phyloP scores from a whole-genome alignment of 1,140 invertebrate genomes.

The Drosophila tani region DNA sequence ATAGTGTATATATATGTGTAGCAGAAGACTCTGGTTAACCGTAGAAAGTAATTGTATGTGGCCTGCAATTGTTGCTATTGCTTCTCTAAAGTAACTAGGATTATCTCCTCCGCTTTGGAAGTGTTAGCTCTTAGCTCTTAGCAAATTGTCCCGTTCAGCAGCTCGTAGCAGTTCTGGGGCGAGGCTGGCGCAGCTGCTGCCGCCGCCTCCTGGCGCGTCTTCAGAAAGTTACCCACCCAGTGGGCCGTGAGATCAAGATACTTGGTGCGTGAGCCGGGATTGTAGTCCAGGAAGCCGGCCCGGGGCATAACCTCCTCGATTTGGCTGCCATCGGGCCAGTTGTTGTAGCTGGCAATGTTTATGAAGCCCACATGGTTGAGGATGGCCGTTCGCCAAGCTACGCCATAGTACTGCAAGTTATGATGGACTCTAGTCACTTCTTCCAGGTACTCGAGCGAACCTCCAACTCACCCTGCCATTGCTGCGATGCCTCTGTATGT shows the following conservation, averaged over 20 bases:
- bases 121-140: constrained; percentile 11
- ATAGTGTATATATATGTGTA: constrained; percentile 42
- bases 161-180: constrained; percentile 73
- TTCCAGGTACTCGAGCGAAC: neutral
- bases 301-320: constrained; percentile 87
- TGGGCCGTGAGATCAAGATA: constrained; percentile 87
- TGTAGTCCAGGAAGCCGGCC: constrained; percentile 86
- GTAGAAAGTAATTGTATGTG: constrained; percentile 72
- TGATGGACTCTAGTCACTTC: neutral
- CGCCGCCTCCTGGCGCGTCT: constrained; percentile 75
- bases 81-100: constrained; percentile 75
- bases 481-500: constrained; percentile 86
- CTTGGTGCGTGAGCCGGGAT: constrained; percentile 86
- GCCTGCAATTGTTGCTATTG: constrained; percentile 73
- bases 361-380: constrained; percentile 86
- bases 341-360: constrained; percentile 88
- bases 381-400: constrained; percentile 87
- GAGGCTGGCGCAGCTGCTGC: constrained; percentile 47
- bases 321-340: constrained; percentile 88
- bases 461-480: constrained; percentile 85
- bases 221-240: constrained; percentile 86
- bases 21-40: constrained; percentile 71
- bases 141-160: constrained; percentile 84
- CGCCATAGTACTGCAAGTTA: constrained; percentile 85
- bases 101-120: constrained; percentile 31